Evolutionary conservation across 2,113 vertebrate species (phyloP).

Genomic region (Oreochromis spilurus): DNA sequence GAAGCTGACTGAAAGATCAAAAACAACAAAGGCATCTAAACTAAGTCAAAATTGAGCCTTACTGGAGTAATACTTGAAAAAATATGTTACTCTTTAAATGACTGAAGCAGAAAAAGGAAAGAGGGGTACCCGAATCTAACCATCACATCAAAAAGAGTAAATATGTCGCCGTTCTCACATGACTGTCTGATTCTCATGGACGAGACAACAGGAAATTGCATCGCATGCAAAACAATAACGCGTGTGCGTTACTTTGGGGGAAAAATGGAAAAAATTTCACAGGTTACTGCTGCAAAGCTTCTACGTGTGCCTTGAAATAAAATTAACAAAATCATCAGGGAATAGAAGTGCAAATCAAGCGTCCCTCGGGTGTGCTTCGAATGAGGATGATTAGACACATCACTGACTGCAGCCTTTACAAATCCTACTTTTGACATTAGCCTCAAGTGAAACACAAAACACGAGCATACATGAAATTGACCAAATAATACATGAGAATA

Average conservation of each 20-base stretch:
- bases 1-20: background rate
- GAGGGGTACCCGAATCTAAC: background rate
- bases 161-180: background rate
- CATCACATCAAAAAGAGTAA: background rate
- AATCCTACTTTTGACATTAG: background rate
- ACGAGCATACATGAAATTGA: background rate
- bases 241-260: accelerated
- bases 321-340: background rate
- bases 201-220: background rate
- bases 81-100: background rate
- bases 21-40: background rate
- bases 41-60: background rate
- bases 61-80: background rate
- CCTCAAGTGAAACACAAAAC: background rate
- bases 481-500: background rate
- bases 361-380: background rate
- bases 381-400: background rate
- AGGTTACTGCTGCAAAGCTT: background rate
- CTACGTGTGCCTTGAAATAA: background rate
- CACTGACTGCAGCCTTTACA: background rate
- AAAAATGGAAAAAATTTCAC: accelerated
- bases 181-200: background rate
- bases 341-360: background rate
- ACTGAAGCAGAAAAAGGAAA: background rate
- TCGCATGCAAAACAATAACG: accelerated